Evolutionary conservation across 2,888 invertebrate species (phyloP).

Genomic region (Crocallis elinguaria): DNA sequence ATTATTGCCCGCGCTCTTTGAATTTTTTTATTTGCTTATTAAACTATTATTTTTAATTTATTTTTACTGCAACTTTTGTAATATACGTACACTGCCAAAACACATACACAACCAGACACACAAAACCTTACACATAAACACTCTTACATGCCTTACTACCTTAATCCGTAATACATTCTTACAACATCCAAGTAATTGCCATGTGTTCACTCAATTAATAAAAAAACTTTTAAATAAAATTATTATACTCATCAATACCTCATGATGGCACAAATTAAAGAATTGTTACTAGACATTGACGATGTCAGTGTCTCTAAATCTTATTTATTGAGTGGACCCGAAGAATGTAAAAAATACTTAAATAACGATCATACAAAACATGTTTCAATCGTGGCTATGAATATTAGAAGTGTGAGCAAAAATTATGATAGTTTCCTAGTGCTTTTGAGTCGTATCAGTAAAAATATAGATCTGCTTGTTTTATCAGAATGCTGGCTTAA

Average conservation of each 20-base stretch:
- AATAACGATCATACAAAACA: neutral
- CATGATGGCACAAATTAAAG: neutral
- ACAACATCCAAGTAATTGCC: neutral
- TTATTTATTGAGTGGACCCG: neutral
- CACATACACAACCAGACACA: too few relatives aligned
- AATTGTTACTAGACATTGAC: neutral
- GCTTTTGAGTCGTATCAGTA: neutral
- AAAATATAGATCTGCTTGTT: neutral
- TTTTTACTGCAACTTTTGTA: too few relatives aligned
- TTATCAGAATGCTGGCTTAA: conserved; percentile 2
- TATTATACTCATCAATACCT: neutral
- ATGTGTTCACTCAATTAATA: neutral
- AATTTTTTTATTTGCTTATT: too few relatives aligned
- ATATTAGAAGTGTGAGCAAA: neutral
- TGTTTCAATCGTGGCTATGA: neutral
- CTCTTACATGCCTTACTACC: too few relatives aligned
- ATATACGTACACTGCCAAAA: too few relatives aligned
- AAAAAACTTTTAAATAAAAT: neutral
- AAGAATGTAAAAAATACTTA: neutral
- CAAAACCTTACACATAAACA: too few relatives aligned
- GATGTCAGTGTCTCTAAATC: too few relatives aligned
- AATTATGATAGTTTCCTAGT: neutral
- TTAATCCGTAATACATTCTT: too few relatives aligned
- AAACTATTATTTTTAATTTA: too few relatives aligned
- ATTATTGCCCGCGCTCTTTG: too few relatives aligned